Conservation (phyloP, 2,113 vertebrate genomes). For the Irena cyanogastra region DNA sequence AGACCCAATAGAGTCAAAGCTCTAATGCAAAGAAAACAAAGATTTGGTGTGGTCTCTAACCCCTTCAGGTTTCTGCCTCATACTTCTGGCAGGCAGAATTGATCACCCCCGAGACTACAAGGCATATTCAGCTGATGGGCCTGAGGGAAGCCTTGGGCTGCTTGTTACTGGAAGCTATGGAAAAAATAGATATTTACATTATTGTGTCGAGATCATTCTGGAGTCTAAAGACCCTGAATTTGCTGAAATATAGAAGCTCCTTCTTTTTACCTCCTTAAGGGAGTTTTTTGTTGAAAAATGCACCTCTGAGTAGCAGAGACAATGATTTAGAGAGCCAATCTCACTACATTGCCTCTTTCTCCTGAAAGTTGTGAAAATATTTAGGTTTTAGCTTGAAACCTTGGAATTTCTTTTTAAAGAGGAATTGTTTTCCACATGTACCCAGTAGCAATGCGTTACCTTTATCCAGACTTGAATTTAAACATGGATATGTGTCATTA, state of each 20-base stretch:
- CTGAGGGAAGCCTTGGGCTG: not conserved
- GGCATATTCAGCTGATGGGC: not conserved
- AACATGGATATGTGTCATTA: not conserved
- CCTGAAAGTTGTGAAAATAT: not conserved
- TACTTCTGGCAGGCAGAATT: not conserved
- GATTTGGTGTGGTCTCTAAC: not conserved
- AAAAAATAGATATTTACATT: slow-evolving; percentile 21
- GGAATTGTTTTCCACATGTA: not conserved
- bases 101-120: not conserved
- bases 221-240: not conserved
- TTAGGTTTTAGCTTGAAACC: not conserved
- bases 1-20: not conserved
- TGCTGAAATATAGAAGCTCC: not conserved
- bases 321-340: not conserved
- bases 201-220: not conserved
- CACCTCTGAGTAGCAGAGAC: not conserved
- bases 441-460: not conserved
- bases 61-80: not conserved
- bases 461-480: slow-evolving; percentile 10
- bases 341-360: rapidly evolving
- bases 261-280: not conserved
- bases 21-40: not conserved
- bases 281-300: not conserved
- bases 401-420: not conserved
- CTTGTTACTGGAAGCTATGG: not conserved